These are phyloP conservation scores for Drosophila azteca DNA, from an alignment of 1,140 invertebrate species.

Conservation along the genomic window DNA sequence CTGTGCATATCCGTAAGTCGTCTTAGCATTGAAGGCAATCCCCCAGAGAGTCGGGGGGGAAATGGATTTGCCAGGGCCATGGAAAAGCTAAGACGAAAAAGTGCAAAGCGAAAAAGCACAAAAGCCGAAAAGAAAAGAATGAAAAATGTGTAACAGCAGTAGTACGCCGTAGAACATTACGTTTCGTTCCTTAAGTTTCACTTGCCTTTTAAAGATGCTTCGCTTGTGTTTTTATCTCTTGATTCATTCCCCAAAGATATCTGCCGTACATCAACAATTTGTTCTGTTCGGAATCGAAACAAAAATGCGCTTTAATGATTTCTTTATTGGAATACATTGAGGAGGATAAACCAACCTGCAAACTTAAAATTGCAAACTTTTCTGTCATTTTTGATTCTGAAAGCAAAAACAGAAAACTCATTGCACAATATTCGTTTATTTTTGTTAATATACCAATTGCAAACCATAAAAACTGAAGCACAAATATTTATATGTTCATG, in stretches of 20 bases:
- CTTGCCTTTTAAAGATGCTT: constrained; percentile 31
- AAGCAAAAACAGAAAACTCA: not conserved
- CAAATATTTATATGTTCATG: not conserved
- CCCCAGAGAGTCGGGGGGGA: constrained; percentile 36
- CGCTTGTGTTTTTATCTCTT: constrained; percentile 34
- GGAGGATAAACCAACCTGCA: not conserved
- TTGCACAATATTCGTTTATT: not conserved
- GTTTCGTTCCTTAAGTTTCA: constrained; percentile 10
- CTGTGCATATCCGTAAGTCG: constrained; percentile 50
- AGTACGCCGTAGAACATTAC: constrained; percentile 7
- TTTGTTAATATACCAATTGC: not conserved
- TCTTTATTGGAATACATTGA: constrained; percentile 34
- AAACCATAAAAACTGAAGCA: not conserved
- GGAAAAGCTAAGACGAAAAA: constrained; percentile 14
- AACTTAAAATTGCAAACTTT: not conserved
- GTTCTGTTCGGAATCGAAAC: constrained; percentile 29
- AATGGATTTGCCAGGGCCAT: constrained; percentile 59
- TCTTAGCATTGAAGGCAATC: constrained; percentile 45
- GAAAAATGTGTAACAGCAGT: constrained; percentile 44
- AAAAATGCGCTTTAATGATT: constrained; percentile 43
- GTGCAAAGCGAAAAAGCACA: not conserved
- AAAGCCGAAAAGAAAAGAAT: constrained; percentile 9
- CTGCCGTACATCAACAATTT: constrained; percentile 27
- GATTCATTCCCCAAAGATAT: constrained; percentile 21
- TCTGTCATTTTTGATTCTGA: not conserved